Base-by-base conservation (phyloP, 1,140 invertebrate genomes). In the Sitobion miscanthi region DNA sequence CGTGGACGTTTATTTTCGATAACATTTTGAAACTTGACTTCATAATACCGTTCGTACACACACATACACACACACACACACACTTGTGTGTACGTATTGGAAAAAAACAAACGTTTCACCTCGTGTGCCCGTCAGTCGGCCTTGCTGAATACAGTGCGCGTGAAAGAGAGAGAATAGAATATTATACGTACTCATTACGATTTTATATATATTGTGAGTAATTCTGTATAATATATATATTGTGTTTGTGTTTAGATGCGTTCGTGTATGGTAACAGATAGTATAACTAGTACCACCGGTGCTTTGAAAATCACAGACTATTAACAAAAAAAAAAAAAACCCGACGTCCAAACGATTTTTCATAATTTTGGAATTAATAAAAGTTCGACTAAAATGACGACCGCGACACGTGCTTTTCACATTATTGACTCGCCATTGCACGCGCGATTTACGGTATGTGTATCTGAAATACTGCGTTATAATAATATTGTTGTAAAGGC, bases 21-120 rank as follows among this genome's bases (percentile, higher is more conserved):
- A 38, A 77, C 62, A n/a, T n/a, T 82, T 25, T 87, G 85, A 88
- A 88, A 88, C 47, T 88, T 42, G 4, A n/a, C 47, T 17, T 47
- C 20, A 30, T 88, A 49, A 49, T 17, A 88, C 52, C 86, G 47
- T 49, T 17, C 45, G 30, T 49, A 49, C 45, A 23, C 17, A n/a
- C 62, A 5, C 30, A 85, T 21, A n/a, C 21, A 20, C 45, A 23
- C 20, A 8, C 85, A 47, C 45, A n/a, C 62, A 6, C 62, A 9
- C 17, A 5, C 2, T n/a, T 69, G 30, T n/a, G 17, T 8, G 17
- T 52, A 49, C 6, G 30, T 85, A 49, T 30, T 47, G n/a, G 49
- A 88, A 88, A 45, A 49, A 86, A 30, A 86, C 14, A 86, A 47
- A 87, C 86, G 86, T 88, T 88, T 88, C 86, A 88, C 86, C 86